Percentiles rank a stretch among this genome's conserved stretches.
Conservation (phyloP, 1,140 invertebrate species). For the Papilio dardanus region DNA sequence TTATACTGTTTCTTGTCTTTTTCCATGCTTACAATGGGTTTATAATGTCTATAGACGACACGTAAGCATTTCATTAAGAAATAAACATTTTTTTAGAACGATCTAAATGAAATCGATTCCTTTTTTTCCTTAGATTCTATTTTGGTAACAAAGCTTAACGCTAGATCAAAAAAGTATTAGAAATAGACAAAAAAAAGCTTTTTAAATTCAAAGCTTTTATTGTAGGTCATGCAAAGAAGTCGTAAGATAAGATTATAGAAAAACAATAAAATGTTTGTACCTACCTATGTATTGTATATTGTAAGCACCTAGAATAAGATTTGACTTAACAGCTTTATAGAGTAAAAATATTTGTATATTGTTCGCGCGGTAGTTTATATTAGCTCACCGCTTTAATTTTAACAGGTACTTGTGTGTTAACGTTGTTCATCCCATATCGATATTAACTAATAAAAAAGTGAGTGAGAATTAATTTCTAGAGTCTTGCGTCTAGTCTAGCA, state of each 20-base stretch:
- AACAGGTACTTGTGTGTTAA: background rate
- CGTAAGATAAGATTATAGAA: too few species aligned
- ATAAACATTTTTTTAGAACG: background rate
- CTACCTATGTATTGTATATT: too few species aligned
- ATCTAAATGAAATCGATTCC: background rate
- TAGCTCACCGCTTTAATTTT: background rate
- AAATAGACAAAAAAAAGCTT: background rate
- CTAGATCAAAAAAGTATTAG: background rate
- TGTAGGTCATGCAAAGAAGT: too few species aligned
- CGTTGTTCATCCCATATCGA: background rate
- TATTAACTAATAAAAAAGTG: background rate
- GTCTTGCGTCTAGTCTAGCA: too few species aligned
- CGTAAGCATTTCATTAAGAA: background rate
- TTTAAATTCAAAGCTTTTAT: background rate
- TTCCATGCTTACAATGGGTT: constrained; percentile 10
- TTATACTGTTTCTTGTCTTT: background rate
- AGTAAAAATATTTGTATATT: too few species aligned
- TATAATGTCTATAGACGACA: background rate
- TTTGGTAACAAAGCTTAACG: background rate
- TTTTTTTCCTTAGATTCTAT: background rate
- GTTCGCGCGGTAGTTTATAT: background rate
- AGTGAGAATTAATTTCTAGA: background rate
- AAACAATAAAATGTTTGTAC: too few species aligned
- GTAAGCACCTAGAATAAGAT: too few species aligned
- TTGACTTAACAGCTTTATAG: too few species aligned